Base-by-base conservation (phyloP, 2,797 vertebrate genomes). In the Peromyscus nudipes region DNA sequence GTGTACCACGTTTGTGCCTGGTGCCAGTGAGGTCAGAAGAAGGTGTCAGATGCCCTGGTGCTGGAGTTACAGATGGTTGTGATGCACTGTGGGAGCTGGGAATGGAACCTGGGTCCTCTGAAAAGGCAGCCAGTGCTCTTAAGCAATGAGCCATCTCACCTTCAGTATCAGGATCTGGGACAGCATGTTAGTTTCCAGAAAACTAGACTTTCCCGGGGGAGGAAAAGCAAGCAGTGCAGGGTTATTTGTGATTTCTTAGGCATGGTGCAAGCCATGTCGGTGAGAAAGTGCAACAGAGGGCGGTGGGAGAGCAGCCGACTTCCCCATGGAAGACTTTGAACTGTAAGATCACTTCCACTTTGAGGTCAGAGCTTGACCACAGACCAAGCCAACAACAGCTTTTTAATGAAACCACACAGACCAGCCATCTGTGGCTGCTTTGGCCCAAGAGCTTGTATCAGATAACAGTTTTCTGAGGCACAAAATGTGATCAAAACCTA, bases 371-470 rank as follows among this genome's bases (percentile, higher is more conserved):
- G 57, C 17, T 21, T 85, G 79, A 89, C 82, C 91, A 73, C 69
- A 77, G 52, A 84, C 55, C 43, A 23, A 88, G 60, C 71, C 40
- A 8, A 64, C 27, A 13, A 43, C 10, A 21, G 29, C 27, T 8
- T 97, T 84, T 95, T 79, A 95, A 86, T 21, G 46, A 96, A 92
- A 91, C 77, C 65, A 43, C 57, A 75, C 31, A 29, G 31, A 85
- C 16, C 55, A 57, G 80, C 85, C 37, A 21, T 67, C 67, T 89
- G 95, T 0, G 37, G 77, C 71, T 73, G 37, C 19, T 80, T 84
- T 91, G 60, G 37, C 77, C 57, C 52, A 13, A 89, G 43, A n/a
- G 34, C 27, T 91, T 65, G 37, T 23, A 13, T 85, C 83, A 23
- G 34, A 69, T 60, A 71, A 71, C 31, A 34, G n/a, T 92, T 96